Evolutionary conservation across 1,140 invertebrate species (phyloP), one percentile per base, ranked within the genome.

Genomic region (Bicyclus anynana): DNA sequence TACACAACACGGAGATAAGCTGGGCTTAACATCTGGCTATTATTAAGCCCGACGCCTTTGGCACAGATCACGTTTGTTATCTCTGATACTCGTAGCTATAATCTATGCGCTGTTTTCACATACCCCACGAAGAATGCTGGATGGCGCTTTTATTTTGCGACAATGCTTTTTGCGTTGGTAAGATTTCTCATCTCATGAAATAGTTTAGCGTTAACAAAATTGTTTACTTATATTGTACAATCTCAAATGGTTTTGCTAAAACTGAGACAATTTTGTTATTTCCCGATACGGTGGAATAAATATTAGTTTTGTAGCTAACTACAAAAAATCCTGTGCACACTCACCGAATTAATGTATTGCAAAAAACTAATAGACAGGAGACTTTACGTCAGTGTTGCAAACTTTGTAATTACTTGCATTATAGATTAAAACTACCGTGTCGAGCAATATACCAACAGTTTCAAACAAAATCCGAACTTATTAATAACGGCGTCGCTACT

Each of bases 1-100:
- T 58, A 65, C 65, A 77, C 70, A 74, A 77, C 74, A 66, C 62
- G 67, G 53, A 75, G 78, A 77, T 80, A 77, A 77, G 66, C 29
- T 56, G 66, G 63, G 67, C 70, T 72, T 69, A 72, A 65, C 63
- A 68, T 67, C 63, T 61, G 48, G 55, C 60, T 59, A 62, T 62
- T 68, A 68, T 65, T 44, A 44, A 44, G 59, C 59, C 54, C 53
- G 57, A 47, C 46, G 59, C 58, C 65, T 64, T 59, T 33, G 54
- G 55, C 59, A 58, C 59, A 62, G 60, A 72, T 66, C 60, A 63
- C 62, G 59, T 69, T 58, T 57, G 65, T 65, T 68, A 62, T 65
- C 59, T 55, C 13, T 62, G 59, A 65, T 69, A n/a, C n/a, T n/a
- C n/a, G n/a, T n/a, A 69, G 62, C 59, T 55, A 59, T 62, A 62